Evolutionary conservation across 2,113 vertebrate species (phyloP), one percentile per base, ranked within the genome.

Genomic region (Anser brachyrhynchus): DNA sequence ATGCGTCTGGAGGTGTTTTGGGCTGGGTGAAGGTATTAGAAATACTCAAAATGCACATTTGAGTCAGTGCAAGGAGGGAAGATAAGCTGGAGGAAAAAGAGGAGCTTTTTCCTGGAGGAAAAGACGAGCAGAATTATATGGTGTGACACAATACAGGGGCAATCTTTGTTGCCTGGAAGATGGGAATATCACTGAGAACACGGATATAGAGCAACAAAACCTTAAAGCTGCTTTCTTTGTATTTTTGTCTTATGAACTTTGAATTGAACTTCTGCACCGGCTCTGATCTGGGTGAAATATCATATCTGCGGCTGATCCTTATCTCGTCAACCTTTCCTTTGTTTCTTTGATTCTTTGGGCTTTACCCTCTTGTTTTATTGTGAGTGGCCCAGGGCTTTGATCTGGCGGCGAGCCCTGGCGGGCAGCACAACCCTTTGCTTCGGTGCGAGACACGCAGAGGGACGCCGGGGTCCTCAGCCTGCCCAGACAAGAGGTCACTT

Each of bases 321-420:
- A 99, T 99, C 99, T 99, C 98, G 98, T 99, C 99, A 99, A 99
- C 98, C 98, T 99, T 99, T 98, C 98, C 98, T 99, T 99, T 99
- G 99, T 99, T 97, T 98, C 98, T 98, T 96, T 97, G 98, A 98
- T 98, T 98, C 99, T 98, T 98, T 98, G 98, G 98, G 98, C 98
- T 98, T 98, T 98, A 92, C 98, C 98, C 97, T 97, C 97, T 98
- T 98, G 98, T 98, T 98, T 98, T 98, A 98, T 98, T 98, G 98
- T 98, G 98, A 97, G 98, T 98, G 98, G 95, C 98, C 96, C 73
- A 49, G 95, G 41, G 97, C 99, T 99, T 99, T 99, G 99, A 99
- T 99, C 99, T 99, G 96, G 95, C 84, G 72, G 91, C 93, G 97
- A 97, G 98, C 98, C 98, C 98, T 97, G 94, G 97, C 97, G 94